Percentiles rank a stretch among this genome's conserved stretches.
Evolutionary conservation across 2,797 vertebrate species (phyloP).

Genomic region (Sebastes cheni): DNA sequence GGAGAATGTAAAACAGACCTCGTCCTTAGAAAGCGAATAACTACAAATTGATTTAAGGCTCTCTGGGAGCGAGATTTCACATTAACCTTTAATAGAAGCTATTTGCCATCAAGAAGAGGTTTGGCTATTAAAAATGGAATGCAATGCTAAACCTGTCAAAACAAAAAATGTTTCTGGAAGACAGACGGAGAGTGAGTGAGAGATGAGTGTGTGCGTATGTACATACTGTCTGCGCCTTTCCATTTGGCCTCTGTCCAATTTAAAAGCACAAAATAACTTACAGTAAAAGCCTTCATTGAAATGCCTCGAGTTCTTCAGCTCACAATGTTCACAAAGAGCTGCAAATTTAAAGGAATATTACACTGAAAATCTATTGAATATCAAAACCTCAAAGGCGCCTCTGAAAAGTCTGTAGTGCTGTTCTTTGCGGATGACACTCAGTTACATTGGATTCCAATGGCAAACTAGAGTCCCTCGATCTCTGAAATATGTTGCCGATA

Average conservation of each 20-base stretch:
- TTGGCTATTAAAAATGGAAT: slow-evolving; percentile 5
- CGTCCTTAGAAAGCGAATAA: slow-evolving; percentile 21
- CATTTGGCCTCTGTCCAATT: slow-evolving; percentile 6
- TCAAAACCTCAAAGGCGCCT: not conserved
- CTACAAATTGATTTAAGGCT: slow-evolving; percentile 13
- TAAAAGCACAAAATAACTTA: not conserved
- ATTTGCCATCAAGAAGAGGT: slow-evolving; percentile 15
- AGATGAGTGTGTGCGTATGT: not conserved
- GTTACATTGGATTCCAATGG: not conserved
- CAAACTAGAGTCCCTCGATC: too few relatives aligned
- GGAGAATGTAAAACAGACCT: slow-evolving; percentile 23
- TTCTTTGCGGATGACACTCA: not conserved
- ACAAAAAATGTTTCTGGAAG: not conserved
- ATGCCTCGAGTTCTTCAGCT: not conserved
- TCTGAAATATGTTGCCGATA: too few relatives aligned
- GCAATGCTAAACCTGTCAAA: slow-evolving; percentile 9
- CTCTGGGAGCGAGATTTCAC: not conserved
- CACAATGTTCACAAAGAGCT: not conserved
- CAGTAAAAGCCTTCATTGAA: not conserved
- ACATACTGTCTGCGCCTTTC: not conserved
- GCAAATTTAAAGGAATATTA: not conserved
- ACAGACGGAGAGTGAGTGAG: not conserved
- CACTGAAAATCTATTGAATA: not conserved
- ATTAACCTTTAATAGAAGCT: slow-evolving; percentile 35
- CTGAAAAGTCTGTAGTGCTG: not conserved